Evolutionary conservation across 2,797 vertebrate species (phyloP), one percentile per base, ranked within the genome.

Genomic region (Sebastolobus alascanus): DNA sequence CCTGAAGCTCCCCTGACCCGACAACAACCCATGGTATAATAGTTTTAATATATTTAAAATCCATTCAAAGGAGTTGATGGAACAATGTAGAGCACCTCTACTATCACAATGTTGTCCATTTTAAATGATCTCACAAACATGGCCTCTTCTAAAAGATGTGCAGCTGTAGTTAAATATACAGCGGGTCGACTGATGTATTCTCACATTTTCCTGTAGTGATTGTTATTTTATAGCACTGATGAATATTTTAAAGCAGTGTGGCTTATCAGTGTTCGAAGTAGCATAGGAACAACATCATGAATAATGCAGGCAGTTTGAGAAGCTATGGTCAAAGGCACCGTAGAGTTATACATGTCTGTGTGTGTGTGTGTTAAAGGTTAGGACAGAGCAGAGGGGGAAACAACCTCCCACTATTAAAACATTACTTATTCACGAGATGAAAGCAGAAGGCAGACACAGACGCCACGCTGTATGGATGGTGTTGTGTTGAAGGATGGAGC

Each of bases 171-270:
- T 50, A 50, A 33, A 38, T 35, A 29, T 0, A 31, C 27, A 12
- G 25, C 8, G 6, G 11, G 35, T 56, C 58, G 9, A 1, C 25
- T 22, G 27, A 18, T 55, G 4, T 8, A 50, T 46, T 20, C 25
- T 54, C 43, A 12, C 6, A 7, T 59, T 67, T 58, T 75, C 29
- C 59, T 50, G 61, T 29, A 77, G 65, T 20, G 61, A 84, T 81
- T 60, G 29, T 69, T 59, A 64, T 74, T 77, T 84, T 50, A 82
- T 69, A 31, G 46, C 4, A 1, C 8, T 35, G n/a, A 85, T 93
- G n/a, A 84, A 92, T 89, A 88, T 91, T 90, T 92, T 13, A 90
- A 25, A 82, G 55, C 35, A 4, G 14, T 25, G 31, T 5, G 10
- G 25, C 67, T 4, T 29, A 59, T 86, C 55, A 29, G 38, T 63